Base-by-base conservation (phyloP, 1,140 invertebrate genomes). In the Lucilia cuprina region DNA sequence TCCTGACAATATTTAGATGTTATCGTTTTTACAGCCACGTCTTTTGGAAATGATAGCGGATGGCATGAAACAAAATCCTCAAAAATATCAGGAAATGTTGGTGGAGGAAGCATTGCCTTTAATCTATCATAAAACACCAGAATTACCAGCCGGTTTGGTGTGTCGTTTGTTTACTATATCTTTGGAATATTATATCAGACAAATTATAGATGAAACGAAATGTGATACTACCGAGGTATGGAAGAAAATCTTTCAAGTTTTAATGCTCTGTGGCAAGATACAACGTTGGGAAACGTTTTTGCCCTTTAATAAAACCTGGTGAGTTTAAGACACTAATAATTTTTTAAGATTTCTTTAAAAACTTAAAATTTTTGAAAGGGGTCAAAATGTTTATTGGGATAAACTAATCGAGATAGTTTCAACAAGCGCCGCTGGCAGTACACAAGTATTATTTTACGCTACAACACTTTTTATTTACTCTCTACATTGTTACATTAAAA, bases 251-350 rank as follows among this genome's bases (percentile, higher is more conserved):
- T 97, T 96, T 89, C 93, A 94, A 85, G 93, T 96, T 21, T 91
- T 97, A 5, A 94, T 95, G 90, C 91, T 95, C 78, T 94, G 95
- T 77, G 96, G 96, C 0, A 93, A 93, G 86, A 95, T 96, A 88
- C 91, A 97, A 55, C 94, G 94, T n/a, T 97, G 96, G 96, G 96
- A 97, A 86, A 87, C 92, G 14, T 94, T 93, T 90, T 87, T 94
- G 34, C 90, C 90, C 0, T 92, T 92, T 74, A 91, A 89, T 77
- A 88, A 87, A 82, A 91, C 91, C 78, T 91, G 92, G 90, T 89
- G 83, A 84, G 84, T 34, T 88, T 91, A 34, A 91, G 90, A 60
- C 91, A 92, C 2, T 5, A 49, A 82, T 89, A 87, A 50, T 93
- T 55, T 60, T 55, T 3, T 30, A 30, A 55, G 30, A 82, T 5